Percentiles rank a stretch among this genome's conserved stretches.
phyloP scores from a whole-genome alignment of 2,797 vertebrate species.

The Apogon hyalosoma region DNA sequence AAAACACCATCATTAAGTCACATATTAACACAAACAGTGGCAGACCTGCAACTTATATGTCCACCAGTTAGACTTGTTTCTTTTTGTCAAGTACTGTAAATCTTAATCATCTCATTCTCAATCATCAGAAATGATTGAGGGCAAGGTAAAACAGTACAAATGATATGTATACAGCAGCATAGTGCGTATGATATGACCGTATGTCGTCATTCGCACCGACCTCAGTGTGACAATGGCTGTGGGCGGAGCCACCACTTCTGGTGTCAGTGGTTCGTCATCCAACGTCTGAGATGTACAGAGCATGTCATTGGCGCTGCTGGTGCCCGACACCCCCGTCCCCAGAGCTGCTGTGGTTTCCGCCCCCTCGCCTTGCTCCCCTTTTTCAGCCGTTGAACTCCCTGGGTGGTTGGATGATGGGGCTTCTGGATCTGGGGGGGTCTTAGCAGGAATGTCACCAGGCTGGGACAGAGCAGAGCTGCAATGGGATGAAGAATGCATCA shows the following conservation, averaged over 20 bases:
- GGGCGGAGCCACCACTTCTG: constrained; percentile 78
- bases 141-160: no score
- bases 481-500: not conserved
- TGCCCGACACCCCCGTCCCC: constrained; percentile 44
- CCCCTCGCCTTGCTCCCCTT: constrained; percentile 32
- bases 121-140: no score
- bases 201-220: constrained; percentile 51
- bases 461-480: constrained; percentile 91
- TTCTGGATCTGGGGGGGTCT: constrained; percentile 52
- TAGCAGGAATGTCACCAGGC: constrained; percentile 77
- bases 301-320: constrained; percentile 80
- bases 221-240: constrained; percentile 47
- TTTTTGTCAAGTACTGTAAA: no score
- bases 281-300: constrained; percentile 86
- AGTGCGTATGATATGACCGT: no score
- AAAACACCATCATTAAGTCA: no score
- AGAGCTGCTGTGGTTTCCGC: constrained; percentile 7
- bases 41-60: no score
- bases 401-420: constrained; percentile 38
- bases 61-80: no score
- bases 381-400: constrained; percentile 2
- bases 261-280: constrained; percentile 83
- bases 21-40: no score
- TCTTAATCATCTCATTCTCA: no score
- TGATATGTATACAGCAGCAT: no score